phyloP scores from a whole-genome alignment of 2,797 vertebrate species.

The Lagothrix lagotricha region DNA sequence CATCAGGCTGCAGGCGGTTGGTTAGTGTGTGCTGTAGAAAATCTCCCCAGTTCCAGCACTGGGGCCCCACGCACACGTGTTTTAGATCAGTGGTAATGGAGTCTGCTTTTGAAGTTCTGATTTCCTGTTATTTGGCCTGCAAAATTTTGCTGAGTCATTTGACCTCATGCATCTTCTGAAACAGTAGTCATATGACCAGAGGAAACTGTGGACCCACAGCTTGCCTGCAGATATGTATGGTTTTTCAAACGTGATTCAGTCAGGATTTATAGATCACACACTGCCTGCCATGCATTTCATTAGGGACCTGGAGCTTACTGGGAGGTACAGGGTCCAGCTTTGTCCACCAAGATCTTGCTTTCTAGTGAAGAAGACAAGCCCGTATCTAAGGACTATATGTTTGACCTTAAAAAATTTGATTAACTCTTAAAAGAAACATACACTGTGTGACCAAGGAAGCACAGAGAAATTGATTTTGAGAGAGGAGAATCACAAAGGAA shows the following conservation, averaged over 20 bases:
- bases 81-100: constrained; percentile 58
- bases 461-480: neutral
- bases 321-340: neutral
- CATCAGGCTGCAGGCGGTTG: neutral
- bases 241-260: neutral
- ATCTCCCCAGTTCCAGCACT: neutral
- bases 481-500: neutral
- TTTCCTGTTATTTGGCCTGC: constrained; percentile 64
- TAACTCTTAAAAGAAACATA: neutral
- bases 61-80: constrained; percentile 59
- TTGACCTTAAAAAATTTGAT: neutral
- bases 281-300: neutral
- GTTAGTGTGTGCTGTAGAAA: neutral
- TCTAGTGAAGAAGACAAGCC: neutral
- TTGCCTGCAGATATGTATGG: neutral
- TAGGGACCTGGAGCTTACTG: neutral
- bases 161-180: neutral
- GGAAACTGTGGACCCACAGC: neutral
- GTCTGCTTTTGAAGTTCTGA: constrained; percentile 36
- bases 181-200: constrained; percentile 17
- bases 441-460: neutral
- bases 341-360: neutral
- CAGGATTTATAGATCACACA: neutral
- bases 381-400: neutral
- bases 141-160: constrained; percentile 75